Evolutionary conservation across 2,797 vertebrate genomes (phyloP).

Genomic region (Channa striata): DNA sequence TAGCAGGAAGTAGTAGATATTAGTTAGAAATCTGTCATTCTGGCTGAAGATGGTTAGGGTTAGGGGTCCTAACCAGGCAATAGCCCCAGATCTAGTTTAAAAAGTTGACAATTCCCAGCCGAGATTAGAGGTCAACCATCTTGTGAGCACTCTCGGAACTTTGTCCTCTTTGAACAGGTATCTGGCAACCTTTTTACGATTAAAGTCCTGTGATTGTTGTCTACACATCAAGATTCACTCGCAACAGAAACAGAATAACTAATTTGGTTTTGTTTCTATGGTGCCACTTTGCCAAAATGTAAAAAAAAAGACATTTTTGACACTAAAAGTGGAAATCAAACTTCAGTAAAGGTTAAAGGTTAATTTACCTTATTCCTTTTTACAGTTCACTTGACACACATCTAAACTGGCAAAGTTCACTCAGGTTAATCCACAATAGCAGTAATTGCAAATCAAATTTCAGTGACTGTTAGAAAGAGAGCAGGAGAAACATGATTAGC

Average conservation of each 20-base stretch:
- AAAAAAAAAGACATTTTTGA: background rate
- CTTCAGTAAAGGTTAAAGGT: too few relatives aligned
- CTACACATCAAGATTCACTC: background rate
- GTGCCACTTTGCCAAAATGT: background rate
- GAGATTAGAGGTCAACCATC: too few relatives aligned
- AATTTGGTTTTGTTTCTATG: background rate
- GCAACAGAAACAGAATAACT: background rate
- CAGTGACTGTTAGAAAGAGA: constrained; percentile 15
- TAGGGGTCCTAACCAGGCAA: too few relatives aligned
- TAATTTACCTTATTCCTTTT: background rate
- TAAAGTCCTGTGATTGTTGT: too few relatives aligned
- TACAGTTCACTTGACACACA: background rate
- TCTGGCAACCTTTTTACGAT: too few relatives aligned
- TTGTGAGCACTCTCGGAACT: too few relatives aligned
- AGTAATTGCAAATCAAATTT: constrained; percentile 33
- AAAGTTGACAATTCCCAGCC: too few relatives aligned
- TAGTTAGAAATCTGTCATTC: too few relatives aligned
- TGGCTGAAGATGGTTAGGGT: too few relatives aligned
- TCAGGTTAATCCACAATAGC: background rate
- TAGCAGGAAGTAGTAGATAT: too few relatives aligned
- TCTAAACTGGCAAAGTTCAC: background rate
- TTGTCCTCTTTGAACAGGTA: too few relatives aligned
- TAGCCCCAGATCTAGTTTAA: too few relatives aligned
- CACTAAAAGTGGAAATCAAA: background rate
- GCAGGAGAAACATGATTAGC: constrained; percentile 16